Percentiles rank a stretch among this genome's conserved stretches.
Conservation (phyloP, 2,888 invertebrate genomes). For the Dicranocentrus wangi region DNA sequence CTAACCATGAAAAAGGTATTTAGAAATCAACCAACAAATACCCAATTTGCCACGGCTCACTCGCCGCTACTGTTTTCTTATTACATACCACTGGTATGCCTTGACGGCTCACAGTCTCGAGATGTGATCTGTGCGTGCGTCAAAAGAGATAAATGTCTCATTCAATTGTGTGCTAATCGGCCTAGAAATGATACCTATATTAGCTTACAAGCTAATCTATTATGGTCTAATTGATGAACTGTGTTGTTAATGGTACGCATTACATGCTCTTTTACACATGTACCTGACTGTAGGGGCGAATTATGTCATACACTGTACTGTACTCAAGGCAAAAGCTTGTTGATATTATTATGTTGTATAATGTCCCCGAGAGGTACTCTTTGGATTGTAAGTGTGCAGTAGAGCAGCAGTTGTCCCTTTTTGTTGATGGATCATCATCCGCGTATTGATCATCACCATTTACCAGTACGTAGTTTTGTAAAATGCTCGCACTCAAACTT, state of each 20-base stretch:
- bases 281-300: neutral
- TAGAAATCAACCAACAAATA: conserved; percentile 2
- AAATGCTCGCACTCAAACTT: no score
- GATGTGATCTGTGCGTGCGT: conserved; percentile 5
- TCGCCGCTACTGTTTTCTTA: neutral
- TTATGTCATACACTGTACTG: neutral
- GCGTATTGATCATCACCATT: no score
- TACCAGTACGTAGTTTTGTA: no score
- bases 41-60: conserved; percentile 5
- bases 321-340: conserved; percentile 48
- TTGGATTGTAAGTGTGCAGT: neutral
- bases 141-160: conserved; percentile 58
- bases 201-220: conserved; percentile 27
- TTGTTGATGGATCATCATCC: neutral
- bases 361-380: no score
- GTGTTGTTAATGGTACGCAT: neutral
- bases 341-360: conserved; percentile 17
- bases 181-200: conserved; percentile 29
- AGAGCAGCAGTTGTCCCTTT: neutral
- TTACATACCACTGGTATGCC: neutral
- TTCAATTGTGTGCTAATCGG: conserved; percentile 44
- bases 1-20: conserved; percentile 12
- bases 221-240: neutral
- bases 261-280: conserved; percentile 16
- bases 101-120: neutral